Evolutionary conservation across 2,888 invertebrate species (phyloP), one percentile per base, ranked within the genome.

Genomic region (Athalia circularis): DNA sequence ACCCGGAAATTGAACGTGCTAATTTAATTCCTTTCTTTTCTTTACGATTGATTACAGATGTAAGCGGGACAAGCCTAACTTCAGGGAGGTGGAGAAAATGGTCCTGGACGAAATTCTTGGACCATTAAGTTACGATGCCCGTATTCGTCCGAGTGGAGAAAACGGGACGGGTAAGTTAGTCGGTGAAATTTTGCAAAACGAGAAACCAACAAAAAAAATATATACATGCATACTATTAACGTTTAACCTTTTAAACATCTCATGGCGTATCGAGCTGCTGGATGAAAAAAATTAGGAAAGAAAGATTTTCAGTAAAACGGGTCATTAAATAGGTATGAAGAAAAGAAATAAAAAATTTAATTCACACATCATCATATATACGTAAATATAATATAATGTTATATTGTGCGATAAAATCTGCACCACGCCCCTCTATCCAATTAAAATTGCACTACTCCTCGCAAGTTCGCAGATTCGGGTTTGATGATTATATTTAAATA

Each of bases 71-170:
- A 96, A 95, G 92, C 94, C 96, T 91, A 97, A 97, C 93, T 97
- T 96, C 93, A 94, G 98, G 87, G 97, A 96, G 92, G 97, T 96
- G 92, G 98, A 98, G 92, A 98, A 98, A 91, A 95, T 97, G 92
- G 96, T 98, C 87, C 92, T 98, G 91, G 98, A 98, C 92, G 95
- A 96, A 92, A 98, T 98, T 91, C 93, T 98, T 88, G 97, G 97
- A 82, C 96, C 96, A 81, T 96, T 96, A 84, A 93, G 96, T 85
- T 98, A 98, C 93, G 98, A 98, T 92, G 97, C 97, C 83, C 93
- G 97, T 88, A 98, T 98, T 90, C 93, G 98, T 89, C 98, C 98
- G 77, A 97, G 97, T 78, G 98, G 98, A 86, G 95, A 96, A 91
- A 97, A 98, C 91, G 97, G 96, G 90, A 97, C 97, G 94, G 97